A percentile compares a stretch with the other conserved stretches of the same genome.
Evolutionary conservation across 2,113 vertebrate genomes (phyloP).

Genomic region (Bufo bufo): DNA sequence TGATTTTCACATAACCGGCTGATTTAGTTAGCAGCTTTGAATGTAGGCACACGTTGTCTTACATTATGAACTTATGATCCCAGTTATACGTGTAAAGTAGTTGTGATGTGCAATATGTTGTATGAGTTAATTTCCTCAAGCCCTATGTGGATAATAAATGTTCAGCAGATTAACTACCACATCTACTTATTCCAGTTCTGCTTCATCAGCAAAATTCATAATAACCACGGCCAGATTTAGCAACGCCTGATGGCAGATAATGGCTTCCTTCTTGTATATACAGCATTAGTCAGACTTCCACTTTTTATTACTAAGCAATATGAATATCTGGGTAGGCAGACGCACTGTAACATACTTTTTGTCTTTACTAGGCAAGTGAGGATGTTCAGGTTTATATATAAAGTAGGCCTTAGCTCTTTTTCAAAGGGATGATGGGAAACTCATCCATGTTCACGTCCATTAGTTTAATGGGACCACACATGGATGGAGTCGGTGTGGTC

Average conservation of each 20-base stretch:
- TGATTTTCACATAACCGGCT: background rate
- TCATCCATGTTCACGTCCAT: no score
- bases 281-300: background rate
- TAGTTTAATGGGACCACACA: no score
- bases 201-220: background rate
- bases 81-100: background rate
- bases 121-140: background rate
- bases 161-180: slow-evolving; percentile 2
- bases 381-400: background rate
- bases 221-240: background rate
- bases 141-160: background rate
- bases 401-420: no score
- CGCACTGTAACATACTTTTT: background rate
- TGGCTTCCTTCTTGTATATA: background rate
- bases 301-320: background rate
- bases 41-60: background rate
- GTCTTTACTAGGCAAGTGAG: background rate
- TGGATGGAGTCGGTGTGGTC: no score
- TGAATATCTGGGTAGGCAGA: background rate
- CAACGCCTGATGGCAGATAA: background rate
- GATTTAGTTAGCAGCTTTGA: background rate
- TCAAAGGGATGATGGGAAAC: no score
- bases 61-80: background rate
- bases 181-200: slow-evolving; percentile 12
- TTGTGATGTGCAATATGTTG: background rate